A percentile compares a stretch with the other conserved stretches of the same genome.
phyloP scores from a whole-genome alignment of 2,113 vertebrate genomes.

The Spermophilus dauricus region DNA sequence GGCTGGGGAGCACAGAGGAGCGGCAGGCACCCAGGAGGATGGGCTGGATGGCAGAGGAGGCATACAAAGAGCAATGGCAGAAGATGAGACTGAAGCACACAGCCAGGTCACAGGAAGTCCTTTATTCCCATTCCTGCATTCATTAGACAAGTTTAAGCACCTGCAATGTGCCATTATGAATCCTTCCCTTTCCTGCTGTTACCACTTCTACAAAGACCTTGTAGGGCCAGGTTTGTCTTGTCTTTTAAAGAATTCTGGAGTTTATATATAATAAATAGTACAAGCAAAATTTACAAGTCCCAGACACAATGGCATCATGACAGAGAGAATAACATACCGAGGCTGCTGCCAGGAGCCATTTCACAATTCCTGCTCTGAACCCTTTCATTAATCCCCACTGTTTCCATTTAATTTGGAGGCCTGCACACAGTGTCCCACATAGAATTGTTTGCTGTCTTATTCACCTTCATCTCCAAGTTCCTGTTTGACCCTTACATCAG shows the following conservation, averaged over 20 bases:
- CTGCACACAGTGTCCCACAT: slow-evolving; percentile 65
- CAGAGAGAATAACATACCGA: slow-evolving; percentile 54
- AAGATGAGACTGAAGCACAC: neutral
- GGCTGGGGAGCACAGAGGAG: neutral
- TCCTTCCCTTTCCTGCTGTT: neutral
- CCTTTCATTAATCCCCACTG: slow-evolving; percentile 55
- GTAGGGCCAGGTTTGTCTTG: neutral
- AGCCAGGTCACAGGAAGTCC: neutral
- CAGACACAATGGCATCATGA: slow-evolving; percentile 67
- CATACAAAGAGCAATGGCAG: neutral
- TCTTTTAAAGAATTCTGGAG: slow-evolving; percentile 54
- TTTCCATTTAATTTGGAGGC: slow-evolving; percentile 77
- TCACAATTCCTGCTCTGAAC: slow-evolving; percentile 61
- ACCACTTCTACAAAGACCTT: neutral
- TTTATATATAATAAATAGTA: slow-evolving; percentile 47
- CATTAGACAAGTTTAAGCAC: neutral
- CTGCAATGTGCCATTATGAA: neutral
- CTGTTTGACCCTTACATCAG: slow-evolving; percentile 76
- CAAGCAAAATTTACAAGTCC: slow-evolving; percentile 71
- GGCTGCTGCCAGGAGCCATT: slow-evolving; percentile 70
- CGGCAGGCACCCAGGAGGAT: neutral
- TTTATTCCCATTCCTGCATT: neutral
- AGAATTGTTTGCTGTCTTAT: slow-evolving; percentile 50
- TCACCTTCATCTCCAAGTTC: slow-evolving; percentile 65
- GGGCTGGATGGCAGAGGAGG: too few species aligned